A percentile compares a stretch with the other conserved stretches of the same genome.
phyloP scores from a whole-genome alignment of 1,140 invertebrate species.

The Drosophila arizonae region DNA sequence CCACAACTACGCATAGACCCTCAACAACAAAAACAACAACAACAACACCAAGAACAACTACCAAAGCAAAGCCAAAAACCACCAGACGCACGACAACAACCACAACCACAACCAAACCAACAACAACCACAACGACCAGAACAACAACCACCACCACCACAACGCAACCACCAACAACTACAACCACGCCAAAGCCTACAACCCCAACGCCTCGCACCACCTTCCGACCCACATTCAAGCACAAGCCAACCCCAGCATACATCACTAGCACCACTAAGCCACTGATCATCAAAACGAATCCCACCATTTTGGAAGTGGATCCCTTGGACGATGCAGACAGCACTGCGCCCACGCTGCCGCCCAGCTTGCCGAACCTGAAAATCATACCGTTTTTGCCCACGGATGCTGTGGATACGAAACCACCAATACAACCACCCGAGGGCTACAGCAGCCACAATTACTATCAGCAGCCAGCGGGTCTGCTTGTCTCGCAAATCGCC shows the following conservation, averaged over 20 bases:
- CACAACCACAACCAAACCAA: slow-evolving; percentile 22
- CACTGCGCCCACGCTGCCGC: slow-evolving; percentile 84
- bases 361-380: slow-evolving; percentile 88
- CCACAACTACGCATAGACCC: slow-evolving; percentile 3
- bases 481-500: slow-evolving; percentile 37
- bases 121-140: slow-evolving; percentile 14
- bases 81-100: slow-evolving; percentile 36
- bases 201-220: slow-evolving; percentile 25
- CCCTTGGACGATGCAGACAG: slow-evolving; percentile 81
- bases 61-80: slow-evolving; percentile 30
- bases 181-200: slow-evolving; percentile 24
- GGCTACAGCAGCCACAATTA: slow-evolving; percentile 16
- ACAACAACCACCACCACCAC: slow-evolving; percentile 26
- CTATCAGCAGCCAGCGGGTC: not conserved
- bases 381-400: slow-evolving; percentile 90
- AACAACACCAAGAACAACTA: slow-evolving; percentile 18
- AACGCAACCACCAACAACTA: slow-evolving; percentile 3
- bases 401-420: slow-evolving; percentile 85
- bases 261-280: slow-evolving; percentile 50
- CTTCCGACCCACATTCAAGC: slow-evolving; percentile 16
- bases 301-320: slow-evolving; percentile 82
- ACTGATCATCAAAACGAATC: slow-evolving; percentile 77
- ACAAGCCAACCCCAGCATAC: slow-evolving; percentile 30
- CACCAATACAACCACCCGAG: slow-evolving; percentile 27
- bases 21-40: slow-evolving; percentile 2